Conservation (phyloP, 2,113 vertebrate genomes). For the Mus spicilegus region DNA sequence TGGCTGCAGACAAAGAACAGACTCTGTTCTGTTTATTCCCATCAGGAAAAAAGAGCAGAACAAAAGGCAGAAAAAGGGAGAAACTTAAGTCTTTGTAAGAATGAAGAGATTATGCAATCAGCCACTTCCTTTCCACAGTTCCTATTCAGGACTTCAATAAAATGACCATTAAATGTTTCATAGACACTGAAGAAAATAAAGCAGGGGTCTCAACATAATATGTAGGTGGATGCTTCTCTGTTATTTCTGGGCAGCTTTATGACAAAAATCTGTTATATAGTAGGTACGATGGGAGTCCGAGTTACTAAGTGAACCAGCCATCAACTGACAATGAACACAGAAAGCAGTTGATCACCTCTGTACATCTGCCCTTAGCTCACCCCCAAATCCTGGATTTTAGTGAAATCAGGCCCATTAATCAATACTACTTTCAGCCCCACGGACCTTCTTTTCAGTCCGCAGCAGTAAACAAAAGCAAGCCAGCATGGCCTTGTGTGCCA, state of each 20-base stretch:
- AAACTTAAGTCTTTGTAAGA: neutral
- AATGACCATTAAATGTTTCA: slow-evolving; percentile 21
- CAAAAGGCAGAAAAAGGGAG: slow-evolving; percentile 23
- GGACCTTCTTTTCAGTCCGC: neutral
- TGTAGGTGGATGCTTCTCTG: neutral
- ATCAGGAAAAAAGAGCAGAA: neutral
- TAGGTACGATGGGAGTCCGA: neutral
- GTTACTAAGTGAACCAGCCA: neutral
- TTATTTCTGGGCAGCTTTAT: neutral
- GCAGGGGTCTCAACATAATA: neutral
- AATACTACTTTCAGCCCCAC: neutral
- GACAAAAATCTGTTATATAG: neutral
- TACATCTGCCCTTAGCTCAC: neutral
- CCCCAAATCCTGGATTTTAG: neutral
- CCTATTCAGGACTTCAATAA: slow-evolving; percentile 42
- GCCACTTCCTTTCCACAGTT: neutral
- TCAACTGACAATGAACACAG: neutral
- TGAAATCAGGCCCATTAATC: neutral
- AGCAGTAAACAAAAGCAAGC: slow-evolving; percentile 65
- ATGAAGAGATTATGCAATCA: neutral
- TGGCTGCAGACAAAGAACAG: neutral
- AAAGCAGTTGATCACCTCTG: neutral
- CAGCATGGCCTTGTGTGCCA: slow-evolving; percentile 51
- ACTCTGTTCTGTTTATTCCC: slow-evolving; percentile 23
- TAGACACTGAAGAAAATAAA: neutral